Conservation (phyloP, 2,797 vertebrate species). For the Sebastes jordani region DNA sequence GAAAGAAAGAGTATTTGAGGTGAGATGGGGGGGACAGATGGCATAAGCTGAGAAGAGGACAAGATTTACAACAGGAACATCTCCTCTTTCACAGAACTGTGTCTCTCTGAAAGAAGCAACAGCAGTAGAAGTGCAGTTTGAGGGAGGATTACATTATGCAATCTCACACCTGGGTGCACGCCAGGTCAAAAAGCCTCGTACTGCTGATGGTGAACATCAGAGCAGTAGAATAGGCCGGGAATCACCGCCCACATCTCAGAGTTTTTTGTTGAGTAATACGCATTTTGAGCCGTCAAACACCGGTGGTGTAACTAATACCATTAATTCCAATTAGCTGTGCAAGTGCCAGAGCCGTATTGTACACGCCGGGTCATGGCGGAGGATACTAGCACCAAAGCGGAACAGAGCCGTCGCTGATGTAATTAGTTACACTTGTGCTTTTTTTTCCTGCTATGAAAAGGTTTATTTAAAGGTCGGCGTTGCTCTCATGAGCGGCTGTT, state of each 20-base stretch:
- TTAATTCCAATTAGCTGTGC: conserved; percentile 18
- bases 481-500: background rate
- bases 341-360: background rate
- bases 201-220: conserved; percentile 11
- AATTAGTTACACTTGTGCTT: background rate
- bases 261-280: background rate
- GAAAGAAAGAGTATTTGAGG: conserved; percentile 27
- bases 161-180: conserved; percentile 37
- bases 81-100: conserved; percentile 7
- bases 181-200: conserved; percentile 1
- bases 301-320: background rate
- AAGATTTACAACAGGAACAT: conserved; percentile 12
- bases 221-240: background rate
- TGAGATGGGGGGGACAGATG: conserved; percentile 40
- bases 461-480: background rate
- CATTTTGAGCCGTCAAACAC: conserved; percentile 15
- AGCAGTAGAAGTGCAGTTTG: background rate
- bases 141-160: conserved; percentile 46
- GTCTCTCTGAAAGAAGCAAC: background rate
- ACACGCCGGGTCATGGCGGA: background rate
- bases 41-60: conserved; percentile 1
- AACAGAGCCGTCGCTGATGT: background rate
- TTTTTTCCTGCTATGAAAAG: conserved; percentile 1
- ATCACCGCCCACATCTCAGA: background rate
- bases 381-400: background rate